These are phyloP conservation scores for Onychostruthus taczanowskii DNA, from an alignment of 2,113 vertebrate species.

Conservation along the genomic window DNA sequence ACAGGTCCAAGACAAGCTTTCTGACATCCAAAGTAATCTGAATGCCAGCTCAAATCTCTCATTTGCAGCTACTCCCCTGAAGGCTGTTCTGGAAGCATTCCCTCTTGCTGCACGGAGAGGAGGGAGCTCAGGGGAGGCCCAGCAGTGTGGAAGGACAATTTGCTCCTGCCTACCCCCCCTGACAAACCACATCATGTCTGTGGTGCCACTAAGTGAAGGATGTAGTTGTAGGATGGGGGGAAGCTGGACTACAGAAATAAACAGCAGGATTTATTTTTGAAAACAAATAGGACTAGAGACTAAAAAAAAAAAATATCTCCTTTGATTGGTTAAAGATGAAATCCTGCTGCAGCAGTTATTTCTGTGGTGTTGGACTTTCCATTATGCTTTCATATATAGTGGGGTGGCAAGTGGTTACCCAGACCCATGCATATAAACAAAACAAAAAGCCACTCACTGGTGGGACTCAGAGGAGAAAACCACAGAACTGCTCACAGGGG, in stretches of 20 bases:
- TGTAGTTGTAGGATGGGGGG: neutral
- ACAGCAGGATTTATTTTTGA: neutral
- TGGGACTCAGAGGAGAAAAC: neutral
- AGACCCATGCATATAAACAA: neutral
- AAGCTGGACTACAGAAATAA: neutral
- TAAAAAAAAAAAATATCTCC: neutral
- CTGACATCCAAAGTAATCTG: neutral
- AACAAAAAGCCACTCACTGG: neutral
- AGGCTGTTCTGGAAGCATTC: neutral
- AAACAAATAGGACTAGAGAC: neutral
- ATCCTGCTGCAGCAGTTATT: neutral
- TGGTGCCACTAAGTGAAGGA: neutral
- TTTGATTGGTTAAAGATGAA: neutral
- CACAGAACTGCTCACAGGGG: neutral
- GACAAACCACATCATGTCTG: neutral
- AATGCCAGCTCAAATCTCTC: neutral
- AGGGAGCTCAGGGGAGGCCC: neutral
- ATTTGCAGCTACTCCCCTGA: neutral
- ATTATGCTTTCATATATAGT: neutral
- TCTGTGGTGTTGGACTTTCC: neutral
- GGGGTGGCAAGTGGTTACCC: neutral
- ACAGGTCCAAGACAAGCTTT: neutral
- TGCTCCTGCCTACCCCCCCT: neutral
- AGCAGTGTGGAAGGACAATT: neutral
- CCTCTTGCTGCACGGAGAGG: accelerated